phyloP scores from a whole-genome alignment of 2,888 invertebrate species.

The Dicyrtoma fusca region DNA sequence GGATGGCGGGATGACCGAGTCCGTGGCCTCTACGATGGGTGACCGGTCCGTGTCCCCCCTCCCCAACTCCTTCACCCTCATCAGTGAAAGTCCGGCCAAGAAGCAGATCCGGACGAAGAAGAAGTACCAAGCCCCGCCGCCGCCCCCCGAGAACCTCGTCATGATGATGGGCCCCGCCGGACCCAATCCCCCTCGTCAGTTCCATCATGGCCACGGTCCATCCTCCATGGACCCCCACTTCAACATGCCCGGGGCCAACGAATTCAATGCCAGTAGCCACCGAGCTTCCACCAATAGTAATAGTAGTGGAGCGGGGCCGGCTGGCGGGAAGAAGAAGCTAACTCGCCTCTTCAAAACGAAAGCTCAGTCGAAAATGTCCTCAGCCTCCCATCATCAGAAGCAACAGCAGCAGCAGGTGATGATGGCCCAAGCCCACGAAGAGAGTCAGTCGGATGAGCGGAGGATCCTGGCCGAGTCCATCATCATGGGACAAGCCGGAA shows the following conservation, averaged over 20 bases:
- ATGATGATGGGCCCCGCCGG: too few relatives aligned
- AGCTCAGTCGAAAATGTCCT: slow-evolving; percentile 69
- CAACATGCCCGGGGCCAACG: too few relatives aligned
- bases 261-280: too few relatives aligned
- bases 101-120: slow-evolving; percentile 67
- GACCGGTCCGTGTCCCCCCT: slow-evolving; percentile 51
- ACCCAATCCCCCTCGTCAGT: background rate
- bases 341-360: slow-evolving; percentile 73
- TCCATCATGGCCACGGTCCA: background rate
- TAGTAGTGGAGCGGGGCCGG: slow-evolving; percentile 5
- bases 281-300: background rate
- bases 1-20: background rate
- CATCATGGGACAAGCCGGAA: background rate
- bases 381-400: slow-evolving; percentile 34
- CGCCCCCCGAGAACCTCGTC: slow-evolving; percentile 60
- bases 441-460: slow-evolving; percentile 33
- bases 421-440: background rate
- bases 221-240: background rate
- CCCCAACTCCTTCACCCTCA: slow-evolving; percentile 56
- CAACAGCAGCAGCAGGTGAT: slow-evolving; percentile 11
- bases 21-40: background rate
- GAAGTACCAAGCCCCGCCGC: slow-evolving; percentile 77
- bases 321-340: slow-evolving; percentile 39
- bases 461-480: slow-evolving; percentile 20
- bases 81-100: slow-evolving; percentile 61